A percentile compares a stretch with the other conserved stretches of the same genome.
phyloP scores from a whole-genome alignment of 2,797 vertebrate species.

The Gymnothorax reevesii region DNA sequence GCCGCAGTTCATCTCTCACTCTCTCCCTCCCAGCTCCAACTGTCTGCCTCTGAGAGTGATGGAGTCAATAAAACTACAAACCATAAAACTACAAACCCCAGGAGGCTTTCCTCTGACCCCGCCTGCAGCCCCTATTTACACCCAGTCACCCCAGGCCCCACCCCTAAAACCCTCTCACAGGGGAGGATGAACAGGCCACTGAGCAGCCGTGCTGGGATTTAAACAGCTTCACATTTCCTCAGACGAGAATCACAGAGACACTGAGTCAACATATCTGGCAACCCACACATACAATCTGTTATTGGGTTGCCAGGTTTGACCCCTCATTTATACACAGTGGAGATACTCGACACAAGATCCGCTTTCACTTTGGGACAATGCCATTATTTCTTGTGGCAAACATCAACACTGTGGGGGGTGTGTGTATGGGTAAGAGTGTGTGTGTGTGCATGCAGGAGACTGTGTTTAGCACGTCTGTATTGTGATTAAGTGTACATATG shows the following conservation, averaged over 20 bases:
- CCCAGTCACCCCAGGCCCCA: not conserved
- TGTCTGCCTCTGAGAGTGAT: conserved; percentile 11
- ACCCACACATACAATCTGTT: conserved; percentile 25
- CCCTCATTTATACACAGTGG: conserved; percentile 40
- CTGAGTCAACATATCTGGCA: conserved; percentile 40
- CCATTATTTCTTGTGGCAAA: conserved; percentile 66
- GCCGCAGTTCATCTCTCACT: too few relatives aligned
- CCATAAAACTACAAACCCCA: conserved; percentile 19
- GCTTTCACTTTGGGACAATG: conserved; percentile 45
- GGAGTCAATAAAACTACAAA: conserved; percentile 22
- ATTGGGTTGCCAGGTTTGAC: conserved; percentile 41
- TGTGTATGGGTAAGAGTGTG: not conserved
- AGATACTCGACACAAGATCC: conserved; percentile 61
- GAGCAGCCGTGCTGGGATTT: too few relatives aligned
- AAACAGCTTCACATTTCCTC: conserved; percentile 6
- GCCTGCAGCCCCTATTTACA: conserved; percentile 16
- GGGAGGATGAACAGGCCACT: not conserved
- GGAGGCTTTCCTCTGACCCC: conserved; percentile 18
- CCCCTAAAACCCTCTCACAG: not conserved
- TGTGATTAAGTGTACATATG: too few relatives aligned
- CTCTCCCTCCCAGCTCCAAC: too few relatives aligned
- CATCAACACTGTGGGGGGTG: conserved; percentile 44
- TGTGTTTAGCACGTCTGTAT: not conserved
- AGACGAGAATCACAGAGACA: conserved; percentile 19
- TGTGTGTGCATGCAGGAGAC: not conserved